Evolutionary conservation across 2,113 vertebrate species (phyloP).

Genomic region (Lipophrys pholis): DNA sequence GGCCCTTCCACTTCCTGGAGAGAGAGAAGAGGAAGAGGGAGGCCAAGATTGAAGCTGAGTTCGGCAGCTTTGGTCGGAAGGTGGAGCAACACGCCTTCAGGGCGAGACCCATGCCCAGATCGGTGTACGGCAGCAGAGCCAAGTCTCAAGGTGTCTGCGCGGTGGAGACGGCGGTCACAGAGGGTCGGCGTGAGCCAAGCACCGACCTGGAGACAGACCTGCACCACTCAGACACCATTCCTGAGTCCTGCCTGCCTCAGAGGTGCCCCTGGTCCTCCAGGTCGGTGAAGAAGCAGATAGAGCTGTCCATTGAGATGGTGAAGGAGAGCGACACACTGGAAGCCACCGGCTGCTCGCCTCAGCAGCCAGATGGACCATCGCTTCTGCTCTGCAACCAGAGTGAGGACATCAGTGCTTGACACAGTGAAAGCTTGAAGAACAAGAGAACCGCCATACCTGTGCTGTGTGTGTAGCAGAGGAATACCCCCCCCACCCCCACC

Average conservation of each 20-base stretch:
- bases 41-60: slow-evolving; percentile 78
- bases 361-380: slow-evolving; percentile 14
- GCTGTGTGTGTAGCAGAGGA: no score
- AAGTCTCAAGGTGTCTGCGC: neutral
- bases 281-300: slow-evolving; percentile 68
- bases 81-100: slow-evolving; percentile 82
- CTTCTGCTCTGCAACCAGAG: slow-evolving; percentile 49
- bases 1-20: slow-evolving; percentile 89
- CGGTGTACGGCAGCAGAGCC: slow-evolving; percentile 75
- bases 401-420: slow-evolving; percentile 45
- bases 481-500: no score
- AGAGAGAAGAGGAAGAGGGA: slow-evolving; percentile 89
- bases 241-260: slow-evolving; percentile 19
- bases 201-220: slow-evolving; percentile 33
- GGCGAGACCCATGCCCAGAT: slow-evolving; percentile 88
- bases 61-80: slow-evolving; percentile 74
- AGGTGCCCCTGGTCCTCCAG: slow-evolving; percentile 67
- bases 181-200: slow-evolving; percentile 39
- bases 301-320: slow-evolving; percentile 79
- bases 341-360: slow-evolving; percentile 22
- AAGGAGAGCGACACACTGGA: slow-evolving; percentile 79
- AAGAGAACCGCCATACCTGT: no score
- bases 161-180: slow-evolving; percentile 50
- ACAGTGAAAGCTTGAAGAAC: no score
- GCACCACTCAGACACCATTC: neutral